Base-by-base conservation (phyloP, 2,888 invertebrate species). In the Camponotus fellah region DNA sequence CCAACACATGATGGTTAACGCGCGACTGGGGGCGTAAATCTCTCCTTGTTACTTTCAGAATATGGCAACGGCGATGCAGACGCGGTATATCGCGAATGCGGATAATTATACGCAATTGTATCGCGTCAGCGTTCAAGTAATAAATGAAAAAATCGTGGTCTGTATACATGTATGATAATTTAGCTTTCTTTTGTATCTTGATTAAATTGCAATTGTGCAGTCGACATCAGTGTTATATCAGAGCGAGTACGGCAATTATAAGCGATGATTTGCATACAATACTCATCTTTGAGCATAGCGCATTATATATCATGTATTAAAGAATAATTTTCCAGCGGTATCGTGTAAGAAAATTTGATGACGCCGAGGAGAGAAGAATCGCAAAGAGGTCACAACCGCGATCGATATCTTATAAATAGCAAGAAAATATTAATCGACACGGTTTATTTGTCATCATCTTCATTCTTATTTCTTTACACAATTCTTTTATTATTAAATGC, bases 21-120 rank as follows among this genome's bases (percentile, higher is more conserved):
- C 17, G 46, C 65, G 74, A n/a, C 49, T n/a, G 26, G 17, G 14
- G 49, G 46, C 46, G 21, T 69, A 43, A 77, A 56, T 58, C 58
- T 83, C 60, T 83, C 68, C 21, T 65, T 12, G 60, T 79, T 71
- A 60, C 46, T 71, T 79, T 79, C 71, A 46, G 26, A 34, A 14
- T 34, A 60, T 3, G 10, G 58, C 43, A 26, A 26, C 26, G 12
- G 46, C 34, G 6, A 53, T 14, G 37, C 17, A 4, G 53, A 21
- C 9, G 32, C 14, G 0, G 14, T 32, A 4, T 34, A 32, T 68
- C 58, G 49, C 46, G n/a, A 79, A 32, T 46, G 58, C 46, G n/a
- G 46, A 69, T 60, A 69, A 79, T 79, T 60, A 46, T 34, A 14
- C 10, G 68, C 40, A 10, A 17, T 26, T 26, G 4, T 46, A 14